These are phyloP conservation scores for Addax nasomaculatus DNA, from an alignment of 2,113 vertebrate genomes.

Conservation along the genomic window DNA sequence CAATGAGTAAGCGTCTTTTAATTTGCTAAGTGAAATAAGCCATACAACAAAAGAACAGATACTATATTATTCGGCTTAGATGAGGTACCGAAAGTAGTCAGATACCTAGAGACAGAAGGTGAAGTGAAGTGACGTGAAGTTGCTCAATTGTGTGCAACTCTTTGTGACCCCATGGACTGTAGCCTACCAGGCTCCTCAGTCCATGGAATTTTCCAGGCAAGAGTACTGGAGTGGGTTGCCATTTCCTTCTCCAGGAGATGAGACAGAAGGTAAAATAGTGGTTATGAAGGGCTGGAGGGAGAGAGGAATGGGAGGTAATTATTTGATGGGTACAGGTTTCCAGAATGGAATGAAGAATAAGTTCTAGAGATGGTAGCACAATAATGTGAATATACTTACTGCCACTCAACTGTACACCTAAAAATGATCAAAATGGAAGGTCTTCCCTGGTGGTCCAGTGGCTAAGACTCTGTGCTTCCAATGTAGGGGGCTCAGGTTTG, in stretches of 20 bases:
- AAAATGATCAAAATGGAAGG: not conserved
- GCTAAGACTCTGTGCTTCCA: not conserved
- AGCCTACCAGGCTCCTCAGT: not conserved
- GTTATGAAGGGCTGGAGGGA: not conserved
- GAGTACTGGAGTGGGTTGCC: not conserved
- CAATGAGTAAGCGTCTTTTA: too few species aligned
- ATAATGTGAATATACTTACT: not conserved
- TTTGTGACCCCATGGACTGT: not conserved
- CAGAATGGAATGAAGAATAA: not conserved
- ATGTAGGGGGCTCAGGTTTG: not conserved
- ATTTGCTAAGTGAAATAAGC: not conserved
- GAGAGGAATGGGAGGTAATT: not conserved
- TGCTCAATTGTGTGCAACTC: not conserved
- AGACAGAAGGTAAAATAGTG: not conserved
- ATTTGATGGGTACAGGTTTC: not conserved
- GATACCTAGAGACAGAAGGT: not conserved
- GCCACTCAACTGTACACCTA: not conserved
- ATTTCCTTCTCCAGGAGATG: not conserved
- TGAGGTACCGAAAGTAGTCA: not conserved
- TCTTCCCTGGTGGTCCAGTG: not conserved
- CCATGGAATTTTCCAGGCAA: not conserved
- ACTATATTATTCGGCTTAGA: not conserved
- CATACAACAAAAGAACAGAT: not conserved
- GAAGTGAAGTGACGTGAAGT: not conserved
- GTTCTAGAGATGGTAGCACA: not conserved